Evolutionary conservation across 2,113 vertebrate species (phyloP), one percentile per base, ranked within the genome.

Genomic region (Recurvirostra avosetta): DNA sequence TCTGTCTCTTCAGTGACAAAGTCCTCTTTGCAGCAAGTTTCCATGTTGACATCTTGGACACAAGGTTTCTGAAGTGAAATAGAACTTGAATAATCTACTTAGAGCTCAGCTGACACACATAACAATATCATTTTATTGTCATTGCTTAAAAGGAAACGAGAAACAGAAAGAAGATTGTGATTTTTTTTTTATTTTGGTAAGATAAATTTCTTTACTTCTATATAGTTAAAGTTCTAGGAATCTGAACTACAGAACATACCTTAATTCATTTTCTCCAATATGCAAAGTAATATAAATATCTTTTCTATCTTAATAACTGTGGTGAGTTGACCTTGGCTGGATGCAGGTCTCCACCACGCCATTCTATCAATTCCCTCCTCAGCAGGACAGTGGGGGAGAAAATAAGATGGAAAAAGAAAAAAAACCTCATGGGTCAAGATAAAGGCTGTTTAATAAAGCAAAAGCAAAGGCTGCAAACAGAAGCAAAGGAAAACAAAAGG

Each of bases 401-500:
- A 79, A 50, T 55, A 23, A 56, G 13, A 52, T 41, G 15, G 43
- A 40, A 77, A 91, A 80, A 66, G 2, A 6, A 30, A 75, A 40
- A 41, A 50, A 19, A 9, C 13, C 8, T 12, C 6, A 4, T 41
- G 8, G 4, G 32, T 67, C 47, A 70, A 61, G 26, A 56, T 32
- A 77, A 76, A 61, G 3, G 3, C 6, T 26, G 3, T 38, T 72
- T 50, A 47, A 38, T 59, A 73, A 84, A 72, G 7, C 5, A 59
- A 68, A 77, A 92, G 5, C 20, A 58, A 63, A 68, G 8, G 2
- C 5, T 5, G 0, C 1, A 1, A 1, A 2, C 0, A 0, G 13
- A 68, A 84, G 4, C 7, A 65, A 61, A 76, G 38, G 26, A 86
- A 91, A 87, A 61, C 4, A 55, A 72, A 75, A 34, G 3, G 15